Evolutionary conservation across 2,888 invertebrate genomes (phyloP).

Genomic region (Noctua pronuba): DNA sequence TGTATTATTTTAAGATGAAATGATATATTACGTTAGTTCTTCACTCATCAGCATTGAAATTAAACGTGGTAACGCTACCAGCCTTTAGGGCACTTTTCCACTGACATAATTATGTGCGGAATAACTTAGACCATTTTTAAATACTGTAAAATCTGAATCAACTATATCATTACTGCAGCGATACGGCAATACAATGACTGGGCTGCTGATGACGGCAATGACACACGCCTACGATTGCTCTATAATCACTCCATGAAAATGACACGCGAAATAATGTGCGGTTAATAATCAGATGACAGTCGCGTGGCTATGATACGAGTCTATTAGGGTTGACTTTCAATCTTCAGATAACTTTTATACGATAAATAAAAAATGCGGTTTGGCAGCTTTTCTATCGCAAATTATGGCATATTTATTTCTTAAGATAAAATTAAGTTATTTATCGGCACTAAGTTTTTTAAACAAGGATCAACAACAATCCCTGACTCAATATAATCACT

Average conservation of each 20-base stretch:
- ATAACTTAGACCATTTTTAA: neutral
- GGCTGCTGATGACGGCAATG: conserved; percentile 18
- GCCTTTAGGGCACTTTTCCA: neutral
- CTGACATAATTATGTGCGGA: neutral
- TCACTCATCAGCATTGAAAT: neutral
- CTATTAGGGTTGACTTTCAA: neutral
- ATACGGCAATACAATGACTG: conserved; percentile 6
- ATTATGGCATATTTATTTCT: neutral
- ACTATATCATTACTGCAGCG: neutral
- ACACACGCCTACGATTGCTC: neutral
- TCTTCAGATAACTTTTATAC: neutral
- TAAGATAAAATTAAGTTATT: neutral
- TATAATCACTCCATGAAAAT: conserved; percentile 10
- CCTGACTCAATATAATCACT: neutral
- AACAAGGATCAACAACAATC: neutral
- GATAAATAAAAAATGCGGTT: neutral
- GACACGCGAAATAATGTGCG: conserved; percentile 8
- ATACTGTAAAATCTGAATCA: neutral
- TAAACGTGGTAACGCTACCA: neutral
- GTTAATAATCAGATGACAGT: neutral
- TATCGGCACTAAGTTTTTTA: neutral
- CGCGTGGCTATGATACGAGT: conserved; percentile 4
- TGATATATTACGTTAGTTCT: neutral
- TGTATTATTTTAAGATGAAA: no score
- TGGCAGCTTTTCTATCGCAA: neutral